Evolutionary conservation across 2,797 vertebrate species (phyloP), one percentile per base, ranked within the genome.

Genomic region (Tragelaphus oryx): DNA sequence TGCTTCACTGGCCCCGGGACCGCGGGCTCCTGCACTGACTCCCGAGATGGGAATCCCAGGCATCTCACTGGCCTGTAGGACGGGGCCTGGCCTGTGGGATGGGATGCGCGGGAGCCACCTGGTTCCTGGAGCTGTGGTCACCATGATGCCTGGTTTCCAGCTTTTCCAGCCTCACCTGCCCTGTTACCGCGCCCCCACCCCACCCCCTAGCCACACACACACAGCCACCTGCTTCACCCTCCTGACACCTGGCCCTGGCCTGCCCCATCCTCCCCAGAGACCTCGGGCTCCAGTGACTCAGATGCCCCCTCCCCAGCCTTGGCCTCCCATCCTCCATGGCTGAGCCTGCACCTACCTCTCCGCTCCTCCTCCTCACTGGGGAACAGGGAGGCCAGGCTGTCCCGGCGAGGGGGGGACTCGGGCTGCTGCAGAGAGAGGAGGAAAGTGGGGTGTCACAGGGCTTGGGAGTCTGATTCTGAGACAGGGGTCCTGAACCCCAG

Each of bases 311-410:
- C 48, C 26, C 28, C 54, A 6, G 8, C 46, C 44, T 52, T 4
- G 1, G 57, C 84, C 87, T 24, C 9, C 26, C 0, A 1, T 26
- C 55, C 20, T 0, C 20, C 1, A 2, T 0, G 17, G 18, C 33
- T 11, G 1, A 6, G 20, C 14, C 13, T 46, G 3, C 2, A 87
- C 98, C 93, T 96, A 99, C 99, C 98, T 95, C 98, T 98, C 44
- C 98, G 97, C 10, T 99, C 98, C 65, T 99, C 99, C 4, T 99
- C 99, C 48, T 99, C 99, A 0, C 98, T 95, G 60, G 99, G 99
- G 93, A 99, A 99, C 8, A 99, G 98, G 90, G 99, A 98, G 46
- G 99, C 98, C 54, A 99, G 98, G 88, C 98, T 98, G 94, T 98
- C 98, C 80, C 98, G 98, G 54, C 96, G 97, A 86, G 98, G 97